These are phyloP conservation scores for Rhombomys opimus DNA, from an alignment of 2,113 vertebrate genomes.

Conservation along the genomic window DNA sequence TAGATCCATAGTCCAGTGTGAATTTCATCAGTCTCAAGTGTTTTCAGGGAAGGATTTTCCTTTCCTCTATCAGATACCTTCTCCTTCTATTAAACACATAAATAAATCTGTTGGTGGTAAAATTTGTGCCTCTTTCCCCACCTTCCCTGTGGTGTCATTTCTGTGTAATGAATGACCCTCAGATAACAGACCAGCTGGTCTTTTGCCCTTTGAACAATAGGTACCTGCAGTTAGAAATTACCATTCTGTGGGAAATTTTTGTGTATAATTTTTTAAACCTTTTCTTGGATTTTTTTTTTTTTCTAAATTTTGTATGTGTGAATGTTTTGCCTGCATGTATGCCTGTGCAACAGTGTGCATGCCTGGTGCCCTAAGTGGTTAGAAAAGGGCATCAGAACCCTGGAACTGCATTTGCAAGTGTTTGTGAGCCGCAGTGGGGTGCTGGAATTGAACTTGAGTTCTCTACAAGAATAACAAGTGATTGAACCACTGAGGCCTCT, in stretches of 20 bases:
- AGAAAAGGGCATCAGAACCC: background rate
- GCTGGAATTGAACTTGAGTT: background rate
- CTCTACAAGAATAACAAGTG: background rate
- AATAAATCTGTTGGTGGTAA: background rate
- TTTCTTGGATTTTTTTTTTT: background rate
- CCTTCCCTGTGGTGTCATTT: background rate
- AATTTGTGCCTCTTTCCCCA: background rate
- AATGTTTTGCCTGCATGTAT: background rate
- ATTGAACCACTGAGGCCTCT: background rate
- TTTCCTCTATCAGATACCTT: background rate
- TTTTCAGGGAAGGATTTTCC: background rate
- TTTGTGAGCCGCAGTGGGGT: background rate
- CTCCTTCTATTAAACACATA: background rate
- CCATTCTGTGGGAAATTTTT: background rate
- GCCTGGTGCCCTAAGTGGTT: background rate
- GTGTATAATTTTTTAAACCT: background rate
- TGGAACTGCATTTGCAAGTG: background rate
- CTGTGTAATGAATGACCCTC: background rate
- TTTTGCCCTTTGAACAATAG: conserved; percentile 53
- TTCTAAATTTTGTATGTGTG: background rate
- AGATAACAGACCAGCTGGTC: background rate
- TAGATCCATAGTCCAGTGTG: conserved; percentile 8
- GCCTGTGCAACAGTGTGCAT: background rate
- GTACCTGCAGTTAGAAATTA: conserved; percentile 27
- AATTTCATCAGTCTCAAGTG: conserved; percentile 17